Evolutionary conservation across 1,140 invertebrate genomes (phyloP).

Genomic region (Spodoptera frugiperda): DNA sequence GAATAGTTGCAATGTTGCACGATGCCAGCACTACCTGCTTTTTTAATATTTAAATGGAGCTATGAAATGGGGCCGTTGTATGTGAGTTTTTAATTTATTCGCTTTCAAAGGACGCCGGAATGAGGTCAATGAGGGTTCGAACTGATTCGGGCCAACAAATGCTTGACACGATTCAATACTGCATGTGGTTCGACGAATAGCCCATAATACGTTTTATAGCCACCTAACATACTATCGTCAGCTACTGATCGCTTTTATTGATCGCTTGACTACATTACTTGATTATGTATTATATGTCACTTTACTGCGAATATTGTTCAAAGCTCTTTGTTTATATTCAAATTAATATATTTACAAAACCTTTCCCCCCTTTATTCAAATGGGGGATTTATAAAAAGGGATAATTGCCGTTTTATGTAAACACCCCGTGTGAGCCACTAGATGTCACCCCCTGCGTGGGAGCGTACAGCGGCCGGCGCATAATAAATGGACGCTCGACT

Average conservation of each 20-base stretch:
- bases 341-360: constrained; percentile 2
- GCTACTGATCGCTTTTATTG: background rate
- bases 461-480: background rate
- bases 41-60: constrained; percentile 29
- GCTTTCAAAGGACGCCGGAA: background rate
- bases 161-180: background rate
- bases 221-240: constrained; percentile 1
- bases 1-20: constrained; percentile 21
- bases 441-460: background rate
- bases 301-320: background rate
- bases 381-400: constrained; percentile 12
- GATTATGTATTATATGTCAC: background rate
- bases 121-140: constrained; percentile 19
- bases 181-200: constrained; percentile 3
- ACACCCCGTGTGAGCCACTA: background rate
- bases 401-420: constrained; percentile 44
- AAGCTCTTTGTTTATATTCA: constrained; percentile 3
- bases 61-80: background rate
- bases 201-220: too few species aligned
- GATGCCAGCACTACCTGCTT: background rate
- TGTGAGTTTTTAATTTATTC: constrained; percentile 13
- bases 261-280: too few species aligned
- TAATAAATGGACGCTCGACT: constrained; percentile 11
- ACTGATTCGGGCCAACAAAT: constrained; percentile 4
- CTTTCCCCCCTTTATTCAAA: background rate